Evolutionary conservation across 2,113 vertebrate genomes (phyloP), one percentile per base, ranked within the genome.

Genomic region (Ailurus styani): DNA sequence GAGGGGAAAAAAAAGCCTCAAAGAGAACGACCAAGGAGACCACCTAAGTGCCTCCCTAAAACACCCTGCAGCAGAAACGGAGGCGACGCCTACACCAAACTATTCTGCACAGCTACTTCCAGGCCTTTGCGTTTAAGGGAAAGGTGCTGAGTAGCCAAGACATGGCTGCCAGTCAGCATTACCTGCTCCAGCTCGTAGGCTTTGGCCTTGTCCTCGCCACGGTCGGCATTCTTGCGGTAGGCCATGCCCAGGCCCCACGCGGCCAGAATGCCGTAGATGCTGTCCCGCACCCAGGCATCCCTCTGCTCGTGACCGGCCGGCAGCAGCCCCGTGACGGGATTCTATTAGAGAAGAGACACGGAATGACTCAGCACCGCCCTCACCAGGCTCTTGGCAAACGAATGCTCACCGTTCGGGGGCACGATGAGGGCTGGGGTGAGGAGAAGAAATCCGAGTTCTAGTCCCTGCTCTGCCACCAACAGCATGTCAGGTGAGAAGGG

Each of bases 211-310:
- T 99, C 99, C 97, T 99, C 99, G 0, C 99, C 99, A 0, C 99
- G 99, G 98, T 99, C 99, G 0, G 99, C 99, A 0, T 99, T 99
- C 99, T 99, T 99, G 73, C 99, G 99, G 89, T 99, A 99, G 4
- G 99, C 99, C 99, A 99, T 99, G 4, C 99, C 99, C 91, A 99
- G 99, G 3, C 99, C 99, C 99, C 99, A 99, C 75, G 99, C 99
- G 0, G 99, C 99, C 99, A 99, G 98, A 96, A 99, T 99, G 95
- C 99, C 99, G 98, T 99, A 99, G 81, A 99, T 98, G 81, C 99
- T 99, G 97, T 99, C 99, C 93, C 99, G 99, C 3, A 99, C 99
- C 99, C 99, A 99, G 79, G 99, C 99, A 91, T 99, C 99, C 91
- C 99, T 99, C 96, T 99, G 99, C 95, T 99, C 99, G 0, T 98